Evolutionary conservation across 2,888 invertebrate species (phyloP).

Genomic region (Cephus runcator): DNA sequence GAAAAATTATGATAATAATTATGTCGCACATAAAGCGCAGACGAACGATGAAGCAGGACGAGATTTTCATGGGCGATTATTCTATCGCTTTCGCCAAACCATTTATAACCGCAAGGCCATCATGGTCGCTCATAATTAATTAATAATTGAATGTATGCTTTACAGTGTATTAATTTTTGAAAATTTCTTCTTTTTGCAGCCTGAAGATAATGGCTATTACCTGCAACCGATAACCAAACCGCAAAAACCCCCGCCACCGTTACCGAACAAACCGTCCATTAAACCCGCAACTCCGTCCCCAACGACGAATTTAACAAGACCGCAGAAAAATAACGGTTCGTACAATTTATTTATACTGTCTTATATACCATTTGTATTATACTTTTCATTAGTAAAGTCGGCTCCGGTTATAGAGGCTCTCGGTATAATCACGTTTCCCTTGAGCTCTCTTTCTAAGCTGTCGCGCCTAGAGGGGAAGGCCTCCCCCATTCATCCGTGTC

Average conservation of each 20-base stretch:
- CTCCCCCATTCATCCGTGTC: no score
- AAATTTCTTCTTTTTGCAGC: slow-evolving; percentile 30
- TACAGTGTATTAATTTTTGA: not conserved
- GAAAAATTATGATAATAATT: no score
- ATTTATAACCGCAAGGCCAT: not conserved
- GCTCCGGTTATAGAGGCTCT: no score
- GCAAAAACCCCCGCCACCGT: slow-evolving; percentile 37
- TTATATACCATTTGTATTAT: not conserved
- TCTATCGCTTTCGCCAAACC: no score
- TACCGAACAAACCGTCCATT: slow-evolving; percentile 46
- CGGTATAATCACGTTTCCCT: no score
- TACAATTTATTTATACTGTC: not conserved
- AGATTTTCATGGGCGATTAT: no score
- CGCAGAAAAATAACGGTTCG: not conserved
- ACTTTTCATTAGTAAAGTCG: not conserved
- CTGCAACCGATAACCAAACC: slow-evolving; percentile 24
- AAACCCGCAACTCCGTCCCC: slow-evolving; percentile 28
- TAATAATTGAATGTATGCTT: not conserved
- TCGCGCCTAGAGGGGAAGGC: no score
- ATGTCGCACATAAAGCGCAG: not conserved
- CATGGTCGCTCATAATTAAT: not conserved
- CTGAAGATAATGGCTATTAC: slow-evolving; percentile 45
- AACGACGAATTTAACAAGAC: slow-evolving; percentile 1
- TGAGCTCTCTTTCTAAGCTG: no score
- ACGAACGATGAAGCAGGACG: not conserved